Evolutionary conservation across 2,888 invertebrate species (phyloP).

Genomic region (Sicus ferrugineus): DNA sequence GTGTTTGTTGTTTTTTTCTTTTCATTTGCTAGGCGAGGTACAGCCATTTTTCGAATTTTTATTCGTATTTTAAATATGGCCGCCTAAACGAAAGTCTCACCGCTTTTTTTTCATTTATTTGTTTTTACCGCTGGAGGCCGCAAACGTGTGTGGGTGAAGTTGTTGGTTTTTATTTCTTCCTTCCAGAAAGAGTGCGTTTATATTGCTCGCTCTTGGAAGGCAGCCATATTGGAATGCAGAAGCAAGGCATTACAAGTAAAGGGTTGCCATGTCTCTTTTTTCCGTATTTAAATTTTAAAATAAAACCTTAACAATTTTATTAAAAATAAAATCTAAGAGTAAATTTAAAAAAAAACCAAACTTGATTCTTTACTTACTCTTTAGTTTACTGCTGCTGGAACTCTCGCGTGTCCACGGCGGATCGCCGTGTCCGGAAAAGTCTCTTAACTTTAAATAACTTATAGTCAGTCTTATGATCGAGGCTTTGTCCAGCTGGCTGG

Average conservation of each 20-base stretch:
- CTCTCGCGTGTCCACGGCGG: slow-evolving; percentile 93
- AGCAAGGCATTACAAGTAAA: no score
- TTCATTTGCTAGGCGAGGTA: background rate
- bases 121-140: slow-evolving; percentile 16
- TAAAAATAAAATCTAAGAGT: background rate
- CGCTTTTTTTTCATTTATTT: slow-evolving; percentile 16
- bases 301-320: background rate
- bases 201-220: slow-evolving; percentile 5
- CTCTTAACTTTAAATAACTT: slow-evolving; percentile 91
- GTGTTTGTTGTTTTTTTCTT: background rate
- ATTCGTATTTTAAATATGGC: slow-evolving; percentile 42
- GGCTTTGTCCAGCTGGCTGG: slow-evolving; percentile 93
- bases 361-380: slow-evolving; percentile 73
- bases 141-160: slow-evolving; percentile 6
- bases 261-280: background rate
- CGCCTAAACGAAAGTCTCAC: slow-evolving; percentile 38
- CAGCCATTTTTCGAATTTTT: background rate
- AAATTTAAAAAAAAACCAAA: no score
- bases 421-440: slow-evolving; percentile 95
- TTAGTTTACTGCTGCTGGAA: slow-evolving; percentile 80
- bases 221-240: background rate
- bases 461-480: slow-evolving; percentile 96
- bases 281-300: background rate
- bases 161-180: background rate
- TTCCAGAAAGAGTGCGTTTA: slow-evolving; percentile 21